Base-by-base conservation (phyloP, 2,113 vertebrate genomes). In the Sterna hirundo region DNA sequence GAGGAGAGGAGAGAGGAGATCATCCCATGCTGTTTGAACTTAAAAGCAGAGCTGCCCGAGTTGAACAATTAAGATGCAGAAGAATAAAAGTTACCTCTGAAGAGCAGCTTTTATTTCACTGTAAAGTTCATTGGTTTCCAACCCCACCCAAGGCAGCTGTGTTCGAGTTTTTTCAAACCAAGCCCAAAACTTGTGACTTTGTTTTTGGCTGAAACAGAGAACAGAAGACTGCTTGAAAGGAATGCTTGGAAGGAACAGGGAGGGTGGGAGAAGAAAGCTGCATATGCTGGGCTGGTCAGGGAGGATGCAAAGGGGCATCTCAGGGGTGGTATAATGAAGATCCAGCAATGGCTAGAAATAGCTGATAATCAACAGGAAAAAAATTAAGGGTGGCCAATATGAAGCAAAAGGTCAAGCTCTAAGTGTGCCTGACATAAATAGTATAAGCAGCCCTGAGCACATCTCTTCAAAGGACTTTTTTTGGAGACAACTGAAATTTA, bases 101-200 rank as follows among this genome's bases (percentile, higher is more conserved):
- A 84, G 49, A 84, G 40, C 36, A 74, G 70, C 36, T 89, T 49
- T 83, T 40, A 79, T 49, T 96, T 81, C 47, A 92, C 49, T 88
- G 57, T 32, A 75, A 69, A 81, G 83, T 47, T 89, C 88, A 76
- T 11, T 72, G 64, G 57, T 71, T 94, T 94, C 65, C 69, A 97
- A 75, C 96, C 55, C 71, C 97, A 96, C 96, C 97, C 96, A 96
- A 93, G 34, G 27, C 97, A 97, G 94, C 83, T 96, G 86, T 66
- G 66, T 57, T 96, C 0, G 0, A 88, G 34, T 70, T 91, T 94
- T 95, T 95, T 86, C 91, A 96, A 95, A 96, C 76, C 82, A 93
- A 94, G 65, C 60, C 92, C 93, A 89, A 90, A 91, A 71, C 88
- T 96, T 89, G 91, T 94, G 95, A 94, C 69, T 88, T 93, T 75